These are phyloP conservation scores for Hassar affinis DNA, from an alignment of 2,113 vertebrate species.

Conservation along the genomic window DNA sequence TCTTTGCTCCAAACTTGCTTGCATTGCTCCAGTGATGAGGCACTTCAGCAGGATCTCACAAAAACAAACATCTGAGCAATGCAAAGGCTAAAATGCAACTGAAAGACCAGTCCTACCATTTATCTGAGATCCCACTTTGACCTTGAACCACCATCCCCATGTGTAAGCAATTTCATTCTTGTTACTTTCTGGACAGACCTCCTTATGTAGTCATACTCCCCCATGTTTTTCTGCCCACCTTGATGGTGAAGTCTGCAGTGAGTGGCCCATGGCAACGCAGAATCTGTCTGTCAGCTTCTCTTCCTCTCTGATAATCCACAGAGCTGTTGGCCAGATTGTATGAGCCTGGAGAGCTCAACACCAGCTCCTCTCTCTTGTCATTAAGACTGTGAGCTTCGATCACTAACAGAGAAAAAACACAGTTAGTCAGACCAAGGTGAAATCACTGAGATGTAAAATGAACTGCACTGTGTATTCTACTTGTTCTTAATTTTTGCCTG, in stretches of 20 bases:
- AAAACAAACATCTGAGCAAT: too few relatives aligned
- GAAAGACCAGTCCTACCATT: too few relatives aligned
- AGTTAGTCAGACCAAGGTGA: neutral
- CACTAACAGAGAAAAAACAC: conserved; percentile 65
- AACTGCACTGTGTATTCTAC: neutral
- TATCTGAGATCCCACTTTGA: too few relatives aligned
- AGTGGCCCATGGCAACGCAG: conserved; percentile 82
- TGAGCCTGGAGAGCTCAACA: conserved; percentile 72
- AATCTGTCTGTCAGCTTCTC: conserved; percentile 77
- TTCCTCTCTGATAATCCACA: conserved; percentile 80
- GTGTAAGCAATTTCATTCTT: too few relatives aligned
- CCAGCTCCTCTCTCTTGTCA: conserved; percentile 78
- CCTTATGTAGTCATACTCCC: too few relatives aligned
- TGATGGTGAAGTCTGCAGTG: conserved; percentile 85
- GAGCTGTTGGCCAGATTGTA: conserved; percentile 83
- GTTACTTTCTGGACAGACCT: too few relatives aligned
- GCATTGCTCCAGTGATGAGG: too few relatives aligned
- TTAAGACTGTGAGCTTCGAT: conserved; percentile 84
- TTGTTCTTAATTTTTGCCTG: too few relatives aligned
- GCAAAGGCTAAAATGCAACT: too few relatives aligned
- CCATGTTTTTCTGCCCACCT: conserved; percentile 70
- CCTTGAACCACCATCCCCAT: too few relatives aligned
- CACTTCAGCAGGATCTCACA: too few relatives aligned
- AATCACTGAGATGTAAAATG: neutral
- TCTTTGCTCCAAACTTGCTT: too few relatives aligned